phyloP scores from a whole-genome alignment of 2,797 vertebrate genomes.

The Naso thynnoides region DNA sequence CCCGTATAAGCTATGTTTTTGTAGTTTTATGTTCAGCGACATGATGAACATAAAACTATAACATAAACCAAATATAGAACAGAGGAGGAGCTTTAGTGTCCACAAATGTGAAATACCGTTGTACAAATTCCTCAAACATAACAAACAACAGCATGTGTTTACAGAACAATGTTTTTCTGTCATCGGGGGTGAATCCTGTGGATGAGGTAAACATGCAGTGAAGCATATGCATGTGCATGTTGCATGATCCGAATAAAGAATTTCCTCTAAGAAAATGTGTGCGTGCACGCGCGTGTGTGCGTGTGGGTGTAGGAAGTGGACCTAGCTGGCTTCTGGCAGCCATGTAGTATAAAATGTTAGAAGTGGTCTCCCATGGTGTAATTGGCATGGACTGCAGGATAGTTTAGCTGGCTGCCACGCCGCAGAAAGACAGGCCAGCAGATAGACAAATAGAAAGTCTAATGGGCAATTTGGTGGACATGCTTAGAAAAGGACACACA shows the following conservation, averaged over 20 bases:
- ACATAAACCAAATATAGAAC: conserved; percentile 7
- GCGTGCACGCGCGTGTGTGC: neutral
- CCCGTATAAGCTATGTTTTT: conserved; percentile 46
- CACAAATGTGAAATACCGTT: neutral
- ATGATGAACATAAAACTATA: conserved; percentile 24
- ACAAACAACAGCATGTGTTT: conserved; percentile 11
- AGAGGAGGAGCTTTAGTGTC: conserved; percentile 16
- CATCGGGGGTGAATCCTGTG: neutral
- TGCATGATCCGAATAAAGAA: conserved; percentile 23
- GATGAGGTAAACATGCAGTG: neutral
- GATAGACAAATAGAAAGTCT: conserved; percentile 71
- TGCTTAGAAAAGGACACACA: conserved; percentile 37
- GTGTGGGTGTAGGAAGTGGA: conserved; percentile 23
- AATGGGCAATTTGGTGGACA: conserved; percentile 73
- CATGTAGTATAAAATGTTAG: conserved; percentile 54
- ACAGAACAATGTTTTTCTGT: conserved; percentile 5
- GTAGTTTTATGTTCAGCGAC: conserved; percentile 39
- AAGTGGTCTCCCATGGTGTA: conserved; percentile 68
- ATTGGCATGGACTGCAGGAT: conserved; percentile 54
- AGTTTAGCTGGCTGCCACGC: conserved; percentile 63
- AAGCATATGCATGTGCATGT: conserved; percentile 11
- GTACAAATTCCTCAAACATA: conserved; percentile 1
- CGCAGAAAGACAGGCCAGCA: conserved; percentile 62
- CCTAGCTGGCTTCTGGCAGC: conserved; percentile 29
- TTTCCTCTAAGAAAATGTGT: neutral